Percentiles rank a stretch among this genome's conserved stretches.
Evolutionary conservation across 2,888 invertebrate species (phyloP).

Genomic region (Trichogramma evanescens): DNA sequence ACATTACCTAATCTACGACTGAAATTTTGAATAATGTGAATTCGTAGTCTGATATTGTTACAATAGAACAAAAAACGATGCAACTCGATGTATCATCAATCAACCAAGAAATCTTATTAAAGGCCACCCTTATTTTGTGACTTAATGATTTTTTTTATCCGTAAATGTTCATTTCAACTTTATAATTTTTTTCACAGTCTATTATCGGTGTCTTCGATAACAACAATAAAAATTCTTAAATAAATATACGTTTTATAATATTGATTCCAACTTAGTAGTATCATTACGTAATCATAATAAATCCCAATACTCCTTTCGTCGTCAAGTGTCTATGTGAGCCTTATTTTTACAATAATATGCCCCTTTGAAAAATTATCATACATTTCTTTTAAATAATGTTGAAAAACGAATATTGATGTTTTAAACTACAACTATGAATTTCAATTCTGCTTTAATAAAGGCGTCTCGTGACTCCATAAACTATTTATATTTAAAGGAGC

Average conservation of each 20-base stretch:
- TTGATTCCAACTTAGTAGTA: slow-evolving; percentile 34
- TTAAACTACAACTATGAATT: too few species aligned
- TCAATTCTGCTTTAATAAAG: too few species aligned
- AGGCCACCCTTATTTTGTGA: slow-evolving; percentile 42
- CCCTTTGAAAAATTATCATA: too few species aligned
- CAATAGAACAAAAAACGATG: slow-evolving; percentile 32
- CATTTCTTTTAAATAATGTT: too few species aligned
- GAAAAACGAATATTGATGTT: too few species aligned
- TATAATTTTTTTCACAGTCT: slow-evolving; percentile 42
- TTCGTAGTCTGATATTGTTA: background rate
- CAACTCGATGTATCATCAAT: slow-evolving; percentile 37
- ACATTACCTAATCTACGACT: too few species aligned
- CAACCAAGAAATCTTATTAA: slow-evolving; percentile 44
- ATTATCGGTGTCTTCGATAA: slow-evolving; percentile 44
- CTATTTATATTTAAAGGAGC: too few species aligned
- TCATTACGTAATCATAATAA: slow-evolving; percentile 40
- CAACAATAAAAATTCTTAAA: slow-evolving; percentile 46
- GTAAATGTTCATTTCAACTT: slow-evolving; percentile 43
- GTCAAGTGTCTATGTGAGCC: background rate
- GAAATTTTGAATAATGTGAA: too few species aligned
- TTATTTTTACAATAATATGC: background rate
- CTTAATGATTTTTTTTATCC: too few species aligned
- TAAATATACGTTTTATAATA: slow-evolving; percentile 44
- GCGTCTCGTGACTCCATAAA: too few species aligned
- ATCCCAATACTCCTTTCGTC: background rate